Base-by-base conservation (phyloP, 2,797 vertebrate species). In the Gobio occitaniae region DNA sequence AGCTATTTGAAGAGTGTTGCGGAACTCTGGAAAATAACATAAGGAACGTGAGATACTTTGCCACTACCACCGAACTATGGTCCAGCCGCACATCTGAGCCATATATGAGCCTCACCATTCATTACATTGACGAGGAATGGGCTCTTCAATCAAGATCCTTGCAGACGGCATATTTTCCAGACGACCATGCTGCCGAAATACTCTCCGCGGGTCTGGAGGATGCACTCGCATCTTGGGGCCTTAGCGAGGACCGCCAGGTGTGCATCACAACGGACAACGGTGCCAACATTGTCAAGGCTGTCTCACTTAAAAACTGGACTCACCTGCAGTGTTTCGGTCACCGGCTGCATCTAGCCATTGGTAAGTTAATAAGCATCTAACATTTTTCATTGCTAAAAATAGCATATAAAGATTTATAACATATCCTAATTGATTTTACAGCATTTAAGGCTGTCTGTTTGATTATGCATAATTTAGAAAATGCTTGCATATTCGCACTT, bases 401-500 rank as follows among this genome's bases (percentile, higher is more conserved):
- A 68, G 25, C 25, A 68, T 68, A 68, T 68, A 25, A 68, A 11
- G 65, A 68, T 68, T 68, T 68, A 68, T 68, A 68, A 68, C 29
- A 36, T 36, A 68, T 68, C 29, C 65, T 15, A 68, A 44, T 44
- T 3, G 25, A 68, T 36, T 36, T 36, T 10, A 66, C 63, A 66
- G n/a, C 66, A 68, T 68, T 68, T 68, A 68, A 56, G 50, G 16
- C 50, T 66, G 3, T 11, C 17, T 4, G 29, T 36, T 68, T 68
- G 12, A 68, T 4, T 48, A 56, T 70, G 32, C 68, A 47, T 72
- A 72, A 72, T 72, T 72, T 72, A 72, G 38, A 72, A 72, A 72
- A 47, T 41, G 32, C 16, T 72, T 32, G 16, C 15, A 36, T 71
- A 70, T 70, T 70, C 36, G 38, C 41, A 70, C 41, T 70, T 12